phyloP scores from a whole-genome alignment of 2,113 vertebrate genomes.

The Bufo gargarizans region DNA sequence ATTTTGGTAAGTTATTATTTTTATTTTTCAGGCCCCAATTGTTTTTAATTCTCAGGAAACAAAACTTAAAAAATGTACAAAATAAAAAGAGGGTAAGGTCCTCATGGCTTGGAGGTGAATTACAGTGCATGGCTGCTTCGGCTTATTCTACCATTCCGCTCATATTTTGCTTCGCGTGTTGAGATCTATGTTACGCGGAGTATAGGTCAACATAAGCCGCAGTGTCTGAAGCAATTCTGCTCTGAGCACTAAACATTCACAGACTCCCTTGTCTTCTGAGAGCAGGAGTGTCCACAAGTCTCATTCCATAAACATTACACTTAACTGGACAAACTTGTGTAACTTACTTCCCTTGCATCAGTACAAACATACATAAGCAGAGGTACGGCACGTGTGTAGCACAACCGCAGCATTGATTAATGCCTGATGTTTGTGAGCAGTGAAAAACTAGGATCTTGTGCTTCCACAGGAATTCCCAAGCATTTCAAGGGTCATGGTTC shows the following conservation, averaged over 20 bases:
- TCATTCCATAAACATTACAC: slow-evolving; percentile 48
- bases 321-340: slow-evolving; percentile 38
- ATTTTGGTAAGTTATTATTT: neutral
- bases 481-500: slow-evolving; percentile 12
- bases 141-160: neutral
- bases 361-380: slow-evolving; percentile 32
- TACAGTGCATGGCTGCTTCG: neutral
- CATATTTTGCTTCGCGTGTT: neutral
- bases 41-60: neutral
- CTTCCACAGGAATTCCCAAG: slow-evolving; percentile 11
- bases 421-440: slow-evolving; percentile 15
- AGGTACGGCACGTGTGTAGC: neutral
- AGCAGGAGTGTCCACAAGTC: neutral
- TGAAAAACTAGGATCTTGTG: slow-evolving; percentile 22
- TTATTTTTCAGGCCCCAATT: neutral
- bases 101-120: neutral
- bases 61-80: neutral
- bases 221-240: slow-evolving; percentile 21
- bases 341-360: slow-evolving; percentile 27
- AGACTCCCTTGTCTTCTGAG: slow-evolving; percentile 31
- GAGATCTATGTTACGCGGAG: neutral
- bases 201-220: neutral
- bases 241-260: slow-evolving; percentile 27
- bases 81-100: neutral
- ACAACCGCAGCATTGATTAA: slow-evolving; percentile 16